These are phyloP conservation scores for Calypte anna DNA, from an alignment of 2,113 vertebrate genomes.

Conservation along the genomic window DNA sequence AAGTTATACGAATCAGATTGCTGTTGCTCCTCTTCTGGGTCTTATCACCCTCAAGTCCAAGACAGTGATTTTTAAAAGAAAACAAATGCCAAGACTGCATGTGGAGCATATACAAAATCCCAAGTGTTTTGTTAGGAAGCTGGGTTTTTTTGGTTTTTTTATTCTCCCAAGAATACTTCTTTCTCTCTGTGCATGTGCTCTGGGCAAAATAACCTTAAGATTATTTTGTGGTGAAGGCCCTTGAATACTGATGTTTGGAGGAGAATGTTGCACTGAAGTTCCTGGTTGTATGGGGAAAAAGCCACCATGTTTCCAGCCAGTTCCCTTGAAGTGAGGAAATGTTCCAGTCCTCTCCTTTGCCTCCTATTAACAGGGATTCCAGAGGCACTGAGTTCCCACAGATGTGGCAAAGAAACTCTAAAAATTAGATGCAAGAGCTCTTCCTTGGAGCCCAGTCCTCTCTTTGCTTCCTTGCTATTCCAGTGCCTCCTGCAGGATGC, in stretches of 20 bases:
- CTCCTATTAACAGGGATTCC: background rate
- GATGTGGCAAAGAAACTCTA: background rate
- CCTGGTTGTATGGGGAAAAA: background rate
- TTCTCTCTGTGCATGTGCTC: background rate
- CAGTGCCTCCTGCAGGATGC: background rate
- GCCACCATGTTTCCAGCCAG: rapidly evolving
- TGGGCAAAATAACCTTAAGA: background rate
- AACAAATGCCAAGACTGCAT: background rate
- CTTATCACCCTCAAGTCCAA: background rate
- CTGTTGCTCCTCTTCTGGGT: background rate
- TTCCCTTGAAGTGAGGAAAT: background rate
- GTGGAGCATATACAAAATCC: background rate
- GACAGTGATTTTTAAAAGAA: background rate
- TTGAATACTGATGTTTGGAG: background rate
- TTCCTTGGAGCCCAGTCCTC: background rate
- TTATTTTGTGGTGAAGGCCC: background rate
- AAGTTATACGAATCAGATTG: background rate
- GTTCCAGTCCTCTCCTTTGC: background rate
- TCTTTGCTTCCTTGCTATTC: background rate
- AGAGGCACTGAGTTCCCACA: background rate
- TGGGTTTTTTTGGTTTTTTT: background rate
- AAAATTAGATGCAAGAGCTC: background rate
- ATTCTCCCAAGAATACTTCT: background rate
- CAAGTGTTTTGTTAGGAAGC: background rate
- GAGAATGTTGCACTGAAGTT: background rate